Evolutionary conservation across 2,113 vertebrate species (phyloP).

Genomic region (Corythoichthys intestinalis): DNA sequence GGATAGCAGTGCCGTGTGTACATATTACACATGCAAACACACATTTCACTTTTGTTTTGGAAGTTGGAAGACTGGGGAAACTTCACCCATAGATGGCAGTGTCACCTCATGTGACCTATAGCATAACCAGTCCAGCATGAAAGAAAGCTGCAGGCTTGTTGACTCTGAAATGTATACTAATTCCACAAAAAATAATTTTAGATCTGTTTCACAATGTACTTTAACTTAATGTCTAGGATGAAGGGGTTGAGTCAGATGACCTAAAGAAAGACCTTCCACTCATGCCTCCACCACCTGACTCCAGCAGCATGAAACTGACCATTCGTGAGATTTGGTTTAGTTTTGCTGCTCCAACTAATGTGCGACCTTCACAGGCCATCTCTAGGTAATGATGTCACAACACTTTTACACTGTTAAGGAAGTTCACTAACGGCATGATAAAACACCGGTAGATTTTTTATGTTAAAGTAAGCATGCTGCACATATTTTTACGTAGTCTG

Average conservation of each 20-base stretch:
- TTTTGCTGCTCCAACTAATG: conserved; percentile 96
- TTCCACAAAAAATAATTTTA: neutral
- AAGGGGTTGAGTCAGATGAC: conserved; percentile 97
- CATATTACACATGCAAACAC: too few species aligned
- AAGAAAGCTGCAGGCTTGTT: too few species aligned
- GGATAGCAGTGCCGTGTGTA: too few species aligned
- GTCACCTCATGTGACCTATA: too few species aligned
- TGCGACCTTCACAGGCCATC: conserved; percentile 83
- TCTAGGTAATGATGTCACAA: conserved; percentile 75
- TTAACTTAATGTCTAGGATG: conserved; percentile 77
- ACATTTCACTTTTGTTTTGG: too few species aligned
- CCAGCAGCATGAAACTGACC: conserved; percentile 97
- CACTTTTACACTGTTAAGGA: neutral
- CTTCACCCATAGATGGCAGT: too few species aligned
- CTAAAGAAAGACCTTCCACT: conserved; percentile 94
- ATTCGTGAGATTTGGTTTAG: conserved; percentile 99
- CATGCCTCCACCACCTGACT: conserved; percentile 94
- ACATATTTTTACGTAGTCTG: neutral
- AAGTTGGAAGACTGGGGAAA: too few species aligned
- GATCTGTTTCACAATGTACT: neutral
- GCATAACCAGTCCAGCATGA: too few species aligned
- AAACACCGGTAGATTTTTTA: neutral
- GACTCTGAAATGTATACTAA: neutral
- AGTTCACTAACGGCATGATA: neutral
- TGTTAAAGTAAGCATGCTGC: neutral